Evolutionary conservation across 1,140 invertebrate genomes (phyloP).

Genomic region (Acromyrmex charruanus): DNA sequence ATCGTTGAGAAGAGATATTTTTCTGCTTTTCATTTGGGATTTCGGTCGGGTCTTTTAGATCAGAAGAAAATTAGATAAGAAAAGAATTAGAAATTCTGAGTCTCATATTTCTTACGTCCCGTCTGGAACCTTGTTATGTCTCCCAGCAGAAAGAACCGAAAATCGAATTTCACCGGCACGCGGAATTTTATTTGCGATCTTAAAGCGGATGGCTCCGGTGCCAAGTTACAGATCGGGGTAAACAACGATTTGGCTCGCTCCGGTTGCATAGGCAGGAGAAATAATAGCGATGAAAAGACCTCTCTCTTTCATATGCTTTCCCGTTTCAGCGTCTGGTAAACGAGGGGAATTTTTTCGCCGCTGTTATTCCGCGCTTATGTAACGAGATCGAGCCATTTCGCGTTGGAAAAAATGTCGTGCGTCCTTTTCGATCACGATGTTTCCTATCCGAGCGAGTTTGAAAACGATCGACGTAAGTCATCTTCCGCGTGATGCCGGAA

Average conservation of each 20-base stretch:
- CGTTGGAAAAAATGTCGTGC: conserved; percentile 1
- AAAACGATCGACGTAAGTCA: conserved; percentile 57
- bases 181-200: conserved; percentile 54
- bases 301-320: background rate
- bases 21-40: background rate
- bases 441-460: conserved; percentile 13
- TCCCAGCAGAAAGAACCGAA: conserved; percentile 20
- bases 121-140: conserved; percentile 5
- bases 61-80: background rate
- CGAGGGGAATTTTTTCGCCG: conserved; percentile 11
- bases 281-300: conserved; percentile 19
- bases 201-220: conserved; percentile 51
- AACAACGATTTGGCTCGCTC: conserved; percentile 58
- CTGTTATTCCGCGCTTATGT: conserved; percentile 36
- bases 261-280: conserved; percentile 39
- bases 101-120: conserved; percentile 19
- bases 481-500: conserved; percentile 50
- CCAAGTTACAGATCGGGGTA: conserved; percentile 59
- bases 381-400: conserved; percentile 39
- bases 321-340: background rate
- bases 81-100: conserved; percentile 42
- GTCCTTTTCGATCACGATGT: conserved; percentile 13
- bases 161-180: conserved; percentile 50
- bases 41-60: background rate
- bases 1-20: background rate